Conservation (phyloP, 2,113 vertebrate species). For the Tricholaema leucomelas region DNA sequence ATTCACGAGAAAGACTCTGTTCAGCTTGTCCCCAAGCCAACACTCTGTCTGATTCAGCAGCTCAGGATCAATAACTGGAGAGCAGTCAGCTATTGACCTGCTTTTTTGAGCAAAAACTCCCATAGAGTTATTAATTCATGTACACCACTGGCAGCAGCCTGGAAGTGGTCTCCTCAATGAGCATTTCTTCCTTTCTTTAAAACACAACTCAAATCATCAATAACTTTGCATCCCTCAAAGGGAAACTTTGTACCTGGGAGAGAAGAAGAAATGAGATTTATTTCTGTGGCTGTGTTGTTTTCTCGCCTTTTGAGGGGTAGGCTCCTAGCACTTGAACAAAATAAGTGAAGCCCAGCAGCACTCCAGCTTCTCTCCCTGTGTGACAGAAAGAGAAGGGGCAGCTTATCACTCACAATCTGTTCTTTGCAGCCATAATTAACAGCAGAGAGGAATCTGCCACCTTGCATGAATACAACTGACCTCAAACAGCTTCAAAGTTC, state of each 20-base stretch:
- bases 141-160: background rate
- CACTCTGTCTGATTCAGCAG: background rate
- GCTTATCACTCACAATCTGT: background rate
- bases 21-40: background rate
- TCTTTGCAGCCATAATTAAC: constrained; percentile 2
- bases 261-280: background rate
- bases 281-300: rapidly evolving
- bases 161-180: background rate
- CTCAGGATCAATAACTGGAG: background rate
- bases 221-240: background rate
- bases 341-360: background rate
- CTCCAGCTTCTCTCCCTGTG: background rate
- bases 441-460: background rate
- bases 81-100: background rate
- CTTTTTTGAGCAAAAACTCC: background rate
- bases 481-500: background rate
- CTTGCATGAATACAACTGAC: background rate
- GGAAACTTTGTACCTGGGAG: background rate
- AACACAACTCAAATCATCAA: background rate
- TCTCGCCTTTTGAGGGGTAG: background rate
- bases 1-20: background rate
- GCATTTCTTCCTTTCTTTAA: background rate
- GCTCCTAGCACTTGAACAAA: background rate
- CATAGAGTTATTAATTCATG: background rate
- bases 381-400: background rate